phyloP scores from a whole-genome alignment of 2,888 invertebrate species.

The Neoascia interrupta region DNA sequence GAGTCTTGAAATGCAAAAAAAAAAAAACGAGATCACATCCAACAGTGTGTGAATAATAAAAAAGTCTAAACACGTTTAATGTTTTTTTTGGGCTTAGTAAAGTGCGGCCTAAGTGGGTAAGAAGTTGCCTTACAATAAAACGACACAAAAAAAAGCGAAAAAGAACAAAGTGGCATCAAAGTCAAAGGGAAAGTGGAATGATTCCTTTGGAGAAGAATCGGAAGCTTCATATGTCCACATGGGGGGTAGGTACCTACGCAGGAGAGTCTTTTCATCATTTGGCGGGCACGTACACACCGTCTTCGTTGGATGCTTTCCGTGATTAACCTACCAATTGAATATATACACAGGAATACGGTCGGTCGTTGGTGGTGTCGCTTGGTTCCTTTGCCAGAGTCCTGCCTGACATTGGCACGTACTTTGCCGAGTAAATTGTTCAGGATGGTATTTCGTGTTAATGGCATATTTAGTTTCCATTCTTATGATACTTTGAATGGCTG shows the following conservation, averaged over 20 bases:
- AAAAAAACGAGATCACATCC: neutral
- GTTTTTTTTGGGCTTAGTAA: constrained; percentile 52
- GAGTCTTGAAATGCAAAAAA: constrained; percentile 14
- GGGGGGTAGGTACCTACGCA: neutral
- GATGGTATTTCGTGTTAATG: constrained; percentile 47
- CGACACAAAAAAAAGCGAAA: neutral
- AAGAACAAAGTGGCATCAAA: constrained; percentile 39
- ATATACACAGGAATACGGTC: neutral
- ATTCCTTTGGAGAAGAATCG: constrained; percentile 1
- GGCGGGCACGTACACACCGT: constrained; percentile 32
- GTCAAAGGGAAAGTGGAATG: constrained; percentile 58
- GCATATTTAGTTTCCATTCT: constrained; percentile 57
- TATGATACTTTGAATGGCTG: constrained; percentile 15
- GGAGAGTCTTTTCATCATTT: constrained; percentile 17
- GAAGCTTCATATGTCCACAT: constrained; percentile 20
- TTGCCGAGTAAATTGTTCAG: constrained; percentile 48
- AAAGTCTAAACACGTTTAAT: constrained; percentile 61
- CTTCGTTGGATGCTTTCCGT: constrained; percentile 35
- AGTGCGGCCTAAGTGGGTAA: constrained; percentile 59
- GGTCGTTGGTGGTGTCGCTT: neutral
- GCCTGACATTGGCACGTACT: constrained; percentile 43
- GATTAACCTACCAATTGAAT: constrained; percentile 48
- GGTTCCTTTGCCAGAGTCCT: constrained; percentile 1
- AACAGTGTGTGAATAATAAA: constrained; percentile 26
- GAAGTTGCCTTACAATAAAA: constrained; percentile 57